Evolutionary conservation across 2,113 vertebrate genomes (phyloP).

Genomic region (Pholis gunnellus): DNA sequence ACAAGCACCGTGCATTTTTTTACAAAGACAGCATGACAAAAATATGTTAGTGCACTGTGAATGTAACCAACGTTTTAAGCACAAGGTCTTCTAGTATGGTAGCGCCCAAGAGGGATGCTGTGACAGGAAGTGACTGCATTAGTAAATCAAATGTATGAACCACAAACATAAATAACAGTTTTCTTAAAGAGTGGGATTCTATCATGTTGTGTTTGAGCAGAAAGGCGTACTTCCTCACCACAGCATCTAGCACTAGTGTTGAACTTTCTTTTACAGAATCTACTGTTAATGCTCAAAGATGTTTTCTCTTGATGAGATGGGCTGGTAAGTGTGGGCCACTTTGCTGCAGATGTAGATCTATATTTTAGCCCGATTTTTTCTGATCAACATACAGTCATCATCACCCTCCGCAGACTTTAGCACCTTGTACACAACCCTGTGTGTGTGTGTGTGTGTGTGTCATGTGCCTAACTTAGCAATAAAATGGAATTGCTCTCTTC

Average conservation of each 20-base stretch:
- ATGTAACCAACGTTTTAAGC: neutral
- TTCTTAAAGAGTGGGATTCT: neutral
- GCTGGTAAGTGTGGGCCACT: neutral
- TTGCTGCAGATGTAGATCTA: neutral
- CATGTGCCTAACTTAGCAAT: slow-evolving; percentile 40
- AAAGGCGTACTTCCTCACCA: neutral
- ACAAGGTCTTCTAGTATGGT: neutral
- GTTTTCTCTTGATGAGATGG: neutral
- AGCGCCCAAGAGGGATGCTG: slow-evolving; percentile 1
- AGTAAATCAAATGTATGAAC: slow-evolving; percentile 24
- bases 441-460: slow-evolving; percentile 8
- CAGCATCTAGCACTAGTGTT: neutral
- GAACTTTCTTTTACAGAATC: neutral
- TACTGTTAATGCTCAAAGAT: neutral
- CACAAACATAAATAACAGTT: slow-evolving; percentile 23
- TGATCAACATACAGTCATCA: slow-evolving; percentile 9
- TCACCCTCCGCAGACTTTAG: slow-evolving; percentile 20
- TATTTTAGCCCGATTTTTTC: neutral
- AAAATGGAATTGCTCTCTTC: slow-evolving; percentile 7
- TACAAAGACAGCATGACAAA: neutral
- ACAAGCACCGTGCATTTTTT: neutral
- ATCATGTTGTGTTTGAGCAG: neutral
- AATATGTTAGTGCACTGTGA: slow-evolving; percentile 3
- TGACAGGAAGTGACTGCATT: slow-evolving; percentile 18
- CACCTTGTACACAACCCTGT: neutral